Evolutionary conservation across 1,140 invertebrate genomes (phyloP).

Genomic region (Pentalonia nigronervosa): DNA sequence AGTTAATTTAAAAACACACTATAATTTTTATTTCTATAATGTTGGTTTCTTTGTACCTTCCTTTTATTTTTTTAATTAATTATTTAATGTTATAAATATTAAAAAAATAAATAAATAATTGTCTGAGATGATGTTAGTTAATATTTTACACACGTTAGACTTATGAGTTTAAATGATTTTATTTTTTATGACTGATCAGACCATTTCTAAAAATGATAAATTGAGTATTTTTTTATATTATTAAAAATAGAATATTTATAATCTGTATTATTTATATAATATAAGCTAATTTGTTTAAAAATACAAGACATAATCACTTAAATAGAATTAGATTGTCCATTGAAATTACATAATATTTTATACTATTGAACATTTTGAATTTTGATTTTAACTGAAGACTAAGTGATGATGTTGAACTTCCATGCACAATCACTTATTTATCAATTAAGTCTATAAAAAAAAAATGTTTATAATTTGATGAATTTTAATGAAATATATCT

Average conservation of each 20-base stretch:
- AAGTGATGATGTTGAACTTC: too few species aligned
- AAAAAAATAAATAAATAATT: neutral
- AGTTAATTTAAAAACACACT: neutral
- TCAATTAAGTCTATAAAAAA: too few species aligned
- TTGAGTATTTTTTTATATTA: too few species aligned
- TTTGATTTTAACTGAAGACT: too few species aligned
- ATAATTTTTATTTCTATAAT: neutral
- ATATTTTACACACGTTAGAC: conserved; percentile 62
- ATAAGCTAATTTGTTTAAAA: neutral
- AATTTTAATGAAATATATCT: too few species aligned
- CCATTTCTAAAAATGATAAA: neutral
- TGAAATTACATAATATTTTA: too few species aligned
- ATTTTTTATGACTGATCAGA: conserved; percentile 12
- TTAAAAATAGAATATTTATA: neutral
- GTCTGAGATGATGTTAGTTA: conserved; percentile 28
- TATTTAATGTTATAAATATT: neutral
- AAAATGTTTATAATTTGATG: too few species aligned
- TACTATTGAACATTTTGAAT: too few species aligned
- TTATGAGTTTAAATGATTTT: neutral
- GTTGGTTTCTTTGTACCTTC: neutral
- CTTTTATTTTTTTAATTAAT: neutral
- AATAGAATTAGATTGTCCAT: too few species aligned
- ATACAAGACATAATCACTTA: too few species aligned
- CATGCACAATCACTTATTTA: too few species aligned
- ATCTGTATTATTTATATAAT: too few species aligned